phyloP scores from a whole-genome alignment of 2,888 invertebrate species.

The Epicampocera succincta region DNA sequence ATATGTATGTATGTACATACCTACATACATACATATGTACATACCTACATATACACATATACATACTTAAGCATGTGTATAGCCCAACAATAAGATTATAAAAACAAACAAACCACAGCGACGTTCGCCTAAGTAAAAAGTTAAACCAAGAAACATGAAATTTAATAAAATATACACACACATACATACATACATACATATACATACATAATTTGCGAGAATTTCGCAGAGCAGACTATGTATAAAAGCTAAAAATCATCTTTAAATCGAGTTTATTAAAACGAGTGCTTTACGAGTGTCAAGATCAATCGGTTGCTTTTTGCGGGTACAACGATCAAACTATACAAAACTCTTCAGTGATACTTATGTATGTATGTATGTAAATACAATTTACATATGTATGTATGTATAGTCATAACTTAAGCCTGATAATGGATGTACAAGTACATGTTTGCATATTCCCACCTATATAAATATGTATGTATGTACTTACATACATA shows the following conservation, averaged over 20 bases:
- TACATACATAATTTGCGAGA: conserved; percentile 73
- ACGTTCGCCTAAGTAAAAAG: conserved; percentile 59
- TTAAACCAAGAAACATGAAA: conserved; percentile 66
- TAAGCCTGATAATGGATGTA: too few relatives aligned
- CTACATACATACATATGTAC: conserved; percentile 40
- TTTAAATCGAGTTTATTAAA: conserved; percentile 82
- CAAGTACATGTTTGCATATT: too few relatives aligned
- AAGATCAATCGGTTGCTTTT: conserved; percentile 74
- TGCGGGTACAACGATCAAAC: conserved; percentile 38
- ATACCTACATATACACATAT: conserved; percentile 14
- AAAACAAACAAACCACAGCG: conserved; percentile 56
- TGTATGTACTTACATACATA: neutral
- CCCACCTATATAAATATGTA: neutral
- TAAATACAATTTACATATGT: neutral
- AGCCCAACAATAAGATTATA: conserved; percentile 41
- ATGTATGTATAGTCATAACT: neutral
- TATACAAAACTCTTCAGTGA: conserved; percentile 27
- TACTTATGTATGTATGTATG: neutral
- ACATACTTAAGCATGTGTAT: neutral
- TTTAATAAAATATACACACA: conserved; percentile 63
- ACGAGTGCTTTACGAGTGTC: conserved; percentile 81
- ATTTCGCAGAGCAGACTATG: conserved; percentile 76
- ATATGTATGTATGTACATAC: conserved; percentile 49
- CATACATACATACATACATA: neutral
- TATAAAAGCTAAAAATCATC: conserved; percentile 82